A percentile compares a stretch with the other conserved stretches of the same genome.
These are phyloP conservation scores for Antidorcas marsupialis DNA, from an alignment of 2,113 vertebrate species.

Conservation along the genomic window DNA sequence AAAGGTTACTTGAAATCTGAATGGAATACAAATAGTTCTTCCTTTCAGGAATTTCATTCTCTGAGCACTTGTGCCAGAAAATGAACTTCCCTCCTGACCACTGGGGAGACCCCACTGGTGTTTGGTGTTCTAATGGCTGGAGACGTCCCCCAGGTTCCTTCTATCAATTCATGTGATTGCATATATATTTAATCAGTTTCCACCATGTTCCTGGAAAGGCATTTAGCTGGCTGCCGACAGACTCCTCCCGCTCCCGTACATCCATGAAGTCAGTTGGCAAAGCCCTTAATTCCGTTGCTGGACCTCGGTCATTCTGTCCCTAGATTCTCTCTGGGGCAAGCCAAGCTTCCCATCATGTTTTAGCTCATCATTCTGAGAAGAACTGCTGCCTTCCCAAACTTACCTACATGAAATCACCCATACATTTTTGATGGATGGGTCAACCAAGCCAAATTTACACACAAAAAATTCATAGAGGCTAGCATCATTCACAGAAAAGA, in stretches of 20 bases:
- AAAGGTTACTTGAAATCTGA: constrained; percentile 59
- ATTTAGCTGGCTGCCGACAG: constrained; percentile 50
- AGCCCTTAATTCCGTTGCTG: constrained; percentile 13
- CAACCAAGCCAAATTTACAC: neutral
- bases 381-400: neutral
- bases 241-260: constrained; percentile 13
- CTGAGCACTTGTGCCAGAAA: neutral
- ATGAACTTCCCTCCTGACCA: constrained; percentile 24
- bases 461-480: neutral
- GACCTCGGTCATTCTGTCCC: neutral
- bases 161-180: constrained; percentile 36
- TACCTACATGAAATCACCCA: constrained; percentile 44
- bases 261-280: constrained; percentile 48
- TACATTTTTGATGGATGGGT: constrained; percentile 15
- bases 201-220: constrained; percentile 67
- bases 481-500: neutral
- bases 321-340: constrained; percentile 25
- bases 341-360: constrained; percentile 36
- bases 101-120: neutral
- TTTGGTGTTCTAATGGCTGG: constrained; percentile 32
- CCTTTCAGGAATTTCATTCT: constrained; percentile 26
- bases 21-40: constrained; percentile 64
- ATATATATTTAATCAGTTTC: constrained; percentile 65
- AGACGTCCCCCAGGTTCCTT: neutral
- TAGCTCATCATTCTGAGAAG: neutral